Evolutionary conservation across 2,888 invertebrate species (phyloP), one percentile per base, ranked within the genome.

Genomic region (Drosophila neonasuta): DNA sequence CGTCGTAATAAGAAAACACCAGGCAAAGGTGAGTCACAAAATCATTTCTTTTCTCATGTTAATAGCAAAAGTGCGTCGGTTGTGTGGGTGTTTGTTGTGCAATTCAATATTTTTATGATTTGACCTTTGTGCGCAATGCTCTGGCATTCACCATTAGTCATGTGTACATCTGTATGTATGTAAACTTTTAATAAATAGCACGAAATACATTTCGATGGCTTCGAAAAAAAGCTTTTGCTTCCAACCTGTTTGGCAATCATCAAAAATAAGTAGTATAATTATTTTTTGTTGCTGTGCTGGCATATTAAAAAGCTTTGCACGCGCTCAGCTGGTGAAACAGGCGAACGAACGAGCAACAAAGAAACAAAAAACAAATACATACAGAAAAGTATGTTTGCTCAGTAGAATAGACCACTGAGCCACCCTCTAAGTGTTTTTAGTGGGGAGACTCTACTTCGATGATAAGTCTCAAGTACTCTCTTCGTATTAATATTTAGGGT

Each of bases 1-100:
- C 89, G 89, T 68, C 90, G 89, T 59, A 91, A 91, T 72, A 90
- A 89, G 52, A 90, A 89, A 75, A 86, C 87, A 76, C 87, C 84
- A 64, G 88, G 88, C 57, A 91, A 90, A 89, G 90, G 90, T 91
- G 79, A 87, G 88, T 87, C 69, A 84, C 57, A 63, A 48, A 34
- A n/a, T 4, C 32, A 32, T 32, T 41, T 32, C 30, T 30, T 15
- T 7, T 1, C 15, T 36, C 29, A 41, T 41, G 24, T n/a, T 15
- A 11, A 42, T 24, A 24, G 6, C 50, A 42, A 44, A n/a, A 20
- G 3, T 10, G 57, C 20, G 51, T 52, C 39, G 50, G 49, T 34
- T 41, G 29, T 34, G 39, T 29, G 46, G 29, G 48, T 13, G 58
- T 20, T 29, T 20, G 32, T 39, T 30, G 24, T 8, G 34, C n/a